These are phyloP conservation scores for Allygus modestus DNA, from an alignment of 2,888 invertebrate species.

Conservation along the genomic window DNA sequence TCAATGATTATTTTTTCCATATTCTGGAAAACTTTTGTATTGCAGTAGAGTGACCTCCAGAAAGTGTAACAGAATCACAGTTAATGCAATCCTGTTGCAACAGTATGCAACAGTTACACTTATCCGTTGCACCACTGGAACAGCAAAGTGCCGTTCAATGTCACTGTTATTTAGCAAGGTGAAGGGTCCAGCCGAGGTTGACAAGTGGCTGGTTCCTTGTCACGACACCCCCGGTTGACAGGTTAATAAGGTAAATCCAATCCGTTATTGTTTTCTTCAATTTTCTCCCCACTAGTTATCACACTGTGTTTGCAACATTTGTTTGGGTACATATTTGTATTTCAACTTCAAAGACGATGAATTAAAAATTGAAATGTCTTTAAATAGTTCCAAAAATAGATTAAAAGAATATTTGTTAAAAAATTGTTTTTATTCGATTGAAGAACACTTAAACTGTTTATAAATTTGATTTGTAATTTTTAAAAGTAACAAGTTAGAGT, in stretches of 20 bases:
- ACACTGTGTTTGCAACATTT: too few relatives aligned
- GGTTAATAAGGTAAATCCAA: neutral
- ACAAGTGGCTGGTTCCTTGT: neutral
- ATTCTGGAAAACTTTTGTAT: neutral
- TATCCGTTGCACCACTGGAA: neutral
- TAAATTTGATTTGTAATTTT: too few relatives aligned
- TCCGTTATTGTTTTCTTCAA: neutral
- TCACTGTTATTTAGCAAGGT: conserved; percentile 15
- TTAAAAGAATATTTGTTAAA: too few relatives aligned
- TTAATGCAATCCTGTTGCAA: conserved; percentile 20
- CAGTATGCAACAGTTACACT: conserved; percentile 14
- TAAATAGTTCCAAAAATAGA: too few relatives aligned
- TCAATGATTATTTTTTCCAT: too few relatives aligned
- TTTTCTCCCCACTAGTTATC: too few relatives aligned
- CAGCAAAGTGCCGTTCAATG: neutral
- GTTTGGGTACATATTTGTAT: too few relatives aligned
- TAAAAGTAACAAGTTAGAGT: too few relatives aligned
- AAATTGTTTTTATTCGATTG: too few relatives aligned
- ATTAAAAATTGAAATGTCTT: too few relatives aligned
- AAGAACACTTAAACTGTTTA: too few relatives aligned
- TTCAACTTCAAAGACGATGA: too few relatives aligned
- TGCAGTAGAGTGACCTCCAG: neutral
- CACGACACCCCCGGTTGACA: neutral
- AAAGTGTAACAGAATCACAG: neutral
- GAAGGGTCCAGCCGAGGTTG: neutral